A percentile compares a stretch with the other conserved stretches of the same genome.
These are phyloP conservation scores for Pocota personata DNA, from an alignment of 2,888 invertebrate genomes.

Conservation along the genomic window DNA sequence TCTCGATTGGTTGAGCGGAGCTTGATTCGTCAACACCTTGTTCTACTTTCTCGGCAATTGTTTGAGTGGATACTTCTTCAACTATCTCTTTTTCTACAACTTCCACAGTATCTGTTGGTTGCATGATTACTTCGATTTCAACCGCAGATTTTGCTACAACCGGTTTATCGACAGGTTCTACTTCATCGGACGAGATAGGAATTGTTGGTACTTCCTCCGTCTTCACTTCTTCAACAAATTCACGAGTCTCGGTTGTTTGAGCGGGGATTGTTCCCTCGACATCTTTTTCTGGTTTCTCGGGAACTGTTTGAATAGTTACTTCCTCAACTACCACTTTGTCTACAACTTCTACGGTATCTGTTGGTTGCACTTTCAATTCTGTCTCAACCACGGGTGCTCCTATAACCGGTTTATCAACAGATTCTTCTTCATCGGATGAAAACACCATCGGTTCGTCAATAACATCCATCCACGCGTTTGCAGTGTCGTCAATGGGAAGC, in stretches of 20 bases:
- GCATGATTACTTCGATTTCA: no score
- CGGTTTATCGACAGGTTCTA: neutral
- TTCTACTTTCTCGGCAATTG: no score
- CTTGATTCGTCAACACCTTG: no score
- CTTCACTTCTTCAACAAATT: neutral
- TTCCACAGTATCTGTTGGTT: no score
- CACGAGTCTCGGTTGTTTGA: neutral
- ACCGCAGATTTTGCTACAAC: neutral
- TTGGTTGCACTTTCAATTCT: neutral
- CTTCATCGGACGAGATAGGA: slow-evolving; percentile 73
- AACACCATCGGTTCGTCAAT: slow-evolving; percentile 65
- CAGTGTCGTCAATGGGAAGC: slow-evolving; percentile 76
- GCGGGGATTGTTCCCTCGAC: neutral
- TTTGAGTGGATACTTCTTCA: no score
- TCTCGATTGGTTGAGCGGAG: no score
- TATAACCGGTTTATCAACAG: neutral
- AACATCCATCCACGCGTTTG: slow-evolving; percentile 78
- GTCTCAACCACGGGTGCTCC: neutral
- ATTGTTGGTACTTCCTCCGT: neutral
- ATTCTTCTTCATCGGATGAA: slow-evolving; percentile 73
- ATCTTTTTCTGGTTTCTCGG: neutral
- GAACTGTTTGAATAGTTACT: neutral
- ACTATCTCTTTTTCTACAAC: no score
- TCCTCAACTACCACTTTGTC: neutral
- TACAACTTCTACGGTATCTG: slow-evolving; percentile 56